Evolutionary conservation across 2,888 invertebrate genomes (phyloP), one percentile per base, ranked within the genome.

Genomic region (Andrena marginata): DNA sequence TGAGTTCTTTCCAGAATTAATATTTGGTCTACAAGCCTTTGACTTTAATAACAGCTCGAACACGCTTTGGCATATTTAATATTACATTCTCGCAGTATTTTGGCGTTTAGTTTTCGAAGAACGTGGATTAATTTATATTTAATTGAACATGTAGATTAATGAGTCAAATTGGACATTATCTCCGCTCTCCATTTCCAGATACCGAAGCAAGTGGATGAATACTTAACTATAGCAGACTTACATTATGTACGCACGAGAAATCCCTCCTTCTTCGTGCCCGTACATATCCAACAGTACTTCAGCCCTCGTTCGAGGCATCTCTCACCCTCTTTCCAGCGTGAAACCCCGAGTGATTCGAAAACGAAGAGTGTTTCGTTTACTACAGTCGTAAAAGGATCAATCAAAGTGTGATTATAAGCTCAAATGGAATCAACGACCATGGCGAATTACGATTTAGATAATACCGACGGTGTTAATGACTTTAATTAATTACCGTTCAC

Each of bases 211-310:
- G 68, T 16, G 23, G 13, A 4, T 13, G 31, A 72, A 60, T 54
- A 51, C 68, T 69, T 81, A 69, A 77, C 73, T 81, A 65, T 54
- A 65, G 51, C 26, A 54, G 56, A 91, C 91, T 92, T 84, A 91
- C 92, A 89, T 78, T 85, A 84, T 75, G 85, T 92, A 92, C 76
- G 92, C 89, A 67, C 77, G 87, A 49, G 89, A 82, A 79, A 92
- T 88, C 59, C 92, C 91, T 70, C 85, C 88, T n/a, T 85, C 74
- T 42, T 80, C 85, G 64, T 90, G 86, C 26, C 89, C 91, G 67
- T 89, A 91, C 89, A 92, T 92, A 69, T 92, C 91, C 82, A 92
- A 80, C 69, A 92, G 76, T 48, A 91, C 78, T 60, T 92, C 89
- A 20, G 90, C 87, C 80, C 90, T 87, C 33, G 89, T 83, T 31